Conservation (phyloP, 1,140 invertebrate genomes). For the Drosophila auraria region DNA sequence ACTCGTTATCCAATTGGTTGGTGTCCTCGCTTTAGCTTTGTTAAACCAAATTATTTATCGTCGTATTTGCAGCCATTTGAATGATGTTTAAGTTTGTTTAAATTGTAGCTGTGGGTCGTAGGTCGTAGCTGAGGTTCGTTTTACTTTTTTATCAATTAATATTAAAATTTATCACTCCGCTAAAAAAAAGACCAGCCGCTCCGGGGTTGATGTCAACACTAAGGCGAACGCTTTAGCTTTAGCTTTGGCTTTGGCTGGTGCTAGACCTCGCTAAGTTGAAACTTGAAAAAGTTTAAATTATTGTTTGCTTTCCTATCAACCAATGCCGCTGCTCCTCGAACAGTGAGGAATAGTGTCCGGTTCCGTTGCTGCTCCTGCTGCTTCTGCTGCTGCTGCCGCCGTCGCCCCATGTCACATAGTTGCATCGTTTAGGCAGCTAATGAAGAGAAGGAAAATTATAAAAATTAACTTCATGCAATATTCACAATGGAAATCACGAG, state of each 20-base stretch:
- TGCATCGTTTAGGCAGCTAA: slow-evolving; percentile 59
- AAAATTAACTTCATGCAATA: neutral
- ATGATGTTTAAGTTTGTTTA: neutral
- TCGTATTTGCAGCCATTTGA: no score
- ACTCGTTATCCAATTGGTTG: slow-evolving; percentile 5
- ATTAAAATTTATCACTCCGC: neutral
- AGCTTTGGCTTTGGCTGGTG: slow-evolving; percentile 2
- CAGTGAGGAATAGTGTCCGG: neutral
- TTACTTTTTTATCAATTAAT: neutral
- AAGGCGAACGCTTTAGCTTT: neutral
- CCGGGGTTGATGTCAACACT: slow-evolving; percentile 8
- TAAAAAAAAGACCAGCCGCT: neutral
- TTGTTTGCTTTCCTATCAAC: neutral
- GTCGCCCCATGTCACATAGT: slow-evolving; percentile 62
- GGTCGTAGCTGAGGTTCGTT: no score
- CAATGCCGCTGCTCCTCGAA: neutral
- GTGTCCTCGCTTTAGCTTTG: slow-evolving; percentile 9
- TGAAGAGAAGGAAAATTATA: slow-evolving; percentile 35
- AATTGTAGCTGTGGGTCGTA: neutral
- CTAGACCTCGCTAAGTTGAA: slow-evolving; percentile 6
- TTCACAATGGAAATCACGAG: neutral
- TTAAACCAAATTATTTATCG: neutral
- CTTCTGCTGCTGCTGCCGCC: slow-evolving; percentile 10
- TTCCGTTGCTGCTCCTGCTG: slow-evolving; percentile 6
- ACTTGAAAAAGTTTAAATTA: slow-evolving; percentile 6